Conservation (phyloP, 2,797 vertebrate species). For the Synanceia verrucosa region DNA sequence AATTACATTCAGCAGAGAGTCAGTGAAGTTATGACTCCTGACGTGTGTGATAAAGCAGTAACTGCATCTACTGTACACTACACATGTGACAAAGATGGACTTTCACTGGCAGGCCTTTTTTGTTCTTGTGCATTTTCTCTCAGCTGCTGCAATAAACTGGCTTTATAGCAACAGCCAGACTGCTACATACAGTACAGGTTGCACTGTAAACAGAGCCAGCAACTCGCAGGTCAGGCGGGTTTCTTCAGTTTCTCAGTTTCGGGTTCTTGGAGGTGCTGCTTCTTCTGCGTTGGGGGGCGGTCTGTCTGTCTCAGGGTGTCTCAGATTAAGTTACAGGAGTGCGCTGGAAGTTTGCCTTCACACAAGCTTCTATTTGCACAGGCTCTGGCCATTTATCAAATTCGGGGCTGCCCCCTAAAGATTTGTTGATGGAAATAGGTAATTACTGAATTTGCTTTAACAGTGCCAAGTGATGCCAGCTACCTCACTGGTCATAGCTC, state of each 20-base stretch:
- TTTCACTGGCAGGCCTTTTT: constrained; percentile 49
- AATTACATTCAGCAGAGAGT: constrained; percentile 2
- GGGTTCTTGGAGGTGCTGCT: constrained; percentile 43
- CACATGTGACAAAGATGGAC: constrained; percentile 53
- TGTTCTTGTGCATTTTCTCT: constrained; percentile 25
- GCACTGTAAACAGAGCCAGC: constrained; percentile 58
- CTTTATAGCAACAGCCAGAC: constrained; percentile 49
- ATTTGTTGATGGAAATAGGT: constrained; percentile 55
- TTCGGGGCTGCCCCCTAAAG: constrained; percentile 40
- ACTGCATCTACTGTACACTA: neutral
- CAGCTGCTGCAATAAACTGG: constrained; percentile 48
- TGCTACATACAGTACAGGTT: constrained; percentile 21
- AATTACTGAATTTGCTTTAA: constrained; percentile 58
- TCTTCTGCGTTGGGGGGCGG: constrained; percentile 17
- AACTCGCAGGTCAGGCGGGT: constrained; percentile 29
- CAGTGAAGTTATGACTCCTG: neutral
- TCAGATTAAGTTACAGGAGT: constrained; percentile 71
- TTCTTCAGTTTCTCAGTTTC: constrained; percentile 26
- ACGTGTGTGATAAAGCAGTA: too few species aligned
- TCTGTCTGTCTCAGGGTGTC: constrained; percentile 36
- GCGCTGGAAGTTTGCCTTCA: constrained; percentile 66
- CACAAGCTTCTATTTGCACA: constrained; percentile 78
- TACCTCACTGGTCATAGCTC: constrained; percentile 41
- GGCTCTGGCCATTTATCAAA: constrained; percentile 66
- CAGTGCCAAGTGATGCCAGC: constrained; percentile 38